Base-by-base conservation (phyloP, 1,140 invertebrate genomes). In the Diachasma alloeum region DNA sequence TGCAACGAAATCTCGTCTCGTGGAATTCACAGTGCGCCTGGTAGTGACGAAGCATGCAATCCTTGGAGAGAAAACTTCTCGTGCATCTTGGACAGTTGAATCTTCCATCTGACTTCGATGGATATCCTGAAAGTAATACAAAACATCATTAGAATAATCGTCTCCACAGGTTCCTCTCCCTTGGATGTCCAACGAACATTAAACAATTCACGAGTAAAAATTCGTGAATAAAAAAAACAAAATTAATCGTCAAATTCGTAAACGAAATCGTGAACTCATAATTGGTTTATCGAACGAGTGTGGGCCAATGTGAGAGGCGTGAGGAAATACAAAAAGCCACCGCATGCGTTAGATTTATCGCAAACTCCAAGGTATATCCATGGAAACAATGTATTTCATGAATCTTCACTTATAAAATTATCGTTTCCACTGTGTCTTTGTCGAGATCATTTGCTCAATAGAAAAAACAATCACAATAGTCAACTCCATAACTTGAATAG, bases 1-100 rank as follows among this genome's bases (percentile, higher is more conserved):
- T 87, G 79, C 91, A 92, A 37, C 89, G 87, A 79, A 92, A 91
- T 73, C 89, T 76, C 0, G 56, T 81, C 59, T 83, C 83, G 24
- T 79, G 59, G 8, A 75, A 17, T 39, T 83, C 63, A 68, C 78
- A 81, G 48, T 82, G 83, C 11, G 63, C 78, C 15, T 72, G 75
- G 11, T 73, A 79, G 70, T 83, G 82, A 11, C 82, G 83, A 13
- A 80, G 15, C 76, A 82, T 59, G 37, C 75, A 26, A 15, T 80
- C 78, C 76, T 80, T 81, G 19, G 79, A 74, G 6, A 80, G 70
- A 74, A 83, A 82, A 26, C 56, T 72, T 36, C 77, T 79, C 0
- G 81, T 79, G 73, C 79, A 84, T 68, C 81, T 76, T 17, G 79
- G 80, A 74, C 79, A 81, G 26, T 48, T 73, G 75, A 72, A 83